Conservation (phyloP, 2,113 vertebrate species). For the Hippocampus barbouri region DNA sequence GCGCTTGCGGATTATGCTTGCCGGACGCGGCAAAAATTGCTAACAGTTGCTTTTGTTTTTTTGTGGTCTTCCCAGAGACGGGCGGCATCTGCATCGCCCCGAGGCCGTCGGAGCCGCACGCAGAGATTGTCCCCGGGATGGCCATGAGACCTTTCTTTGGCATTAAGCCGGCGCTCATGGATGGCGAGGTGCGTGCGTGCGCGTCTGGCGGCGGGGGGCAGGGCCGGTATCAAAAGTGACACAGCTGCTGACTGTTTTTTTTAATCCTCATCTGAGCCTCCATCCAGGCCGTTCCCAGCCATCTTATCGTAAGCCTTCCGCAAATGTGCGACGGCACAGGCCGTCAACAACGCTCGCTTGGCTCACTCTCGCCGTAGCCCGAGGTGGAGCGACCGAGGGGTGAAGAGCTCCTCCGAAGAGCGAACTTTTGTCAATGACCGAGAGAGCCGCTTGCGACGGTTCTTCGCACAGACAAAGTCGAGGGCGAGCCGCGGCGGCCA, state of each 20-base stretch:
- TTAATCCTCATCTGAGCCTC: conserved; percentile 55
- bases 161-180: conserved; percentile 73
- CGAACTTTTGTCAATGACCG: too few relatives aligned
- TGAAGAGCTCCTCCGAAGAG: too few relatives aligned
- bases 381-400: too few relatives aligned
- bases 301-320: not conserved
- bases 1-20: conserved; percentile 48
- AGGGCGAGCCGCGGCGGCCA: too few relatives aligned
- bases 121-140: conserved; percentile 78
- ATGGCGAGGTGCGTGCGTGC: conserved; percentile 66
- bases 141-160: conserved; percentile 81
- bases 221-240: conserved; percentile 51
- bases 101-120: conserved; percentile 70
- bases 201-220: not conserved
- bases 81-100: conserved; percentile 80
- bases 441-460: too few relatives aligned
- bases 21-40: conserved; percentile 30
- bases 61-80: conserved; percentile 68
- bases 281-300: not conserved
- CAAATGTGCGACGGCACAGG: conserved; percentile 19
- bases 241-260: conserved; percentile 52
- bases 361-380: too few relatives aligned
- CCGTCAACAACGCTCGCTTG: not conserved
- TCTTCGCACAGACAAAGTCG: too few relatives aligned
- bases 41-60: conserved; percentile 1